Percentiles rank a stretch among this genome's conserved stretches.
phyloP scores from a whole-genome alignment of 2,113 vertebrate genomes.

The Scomber colias region DNA sequence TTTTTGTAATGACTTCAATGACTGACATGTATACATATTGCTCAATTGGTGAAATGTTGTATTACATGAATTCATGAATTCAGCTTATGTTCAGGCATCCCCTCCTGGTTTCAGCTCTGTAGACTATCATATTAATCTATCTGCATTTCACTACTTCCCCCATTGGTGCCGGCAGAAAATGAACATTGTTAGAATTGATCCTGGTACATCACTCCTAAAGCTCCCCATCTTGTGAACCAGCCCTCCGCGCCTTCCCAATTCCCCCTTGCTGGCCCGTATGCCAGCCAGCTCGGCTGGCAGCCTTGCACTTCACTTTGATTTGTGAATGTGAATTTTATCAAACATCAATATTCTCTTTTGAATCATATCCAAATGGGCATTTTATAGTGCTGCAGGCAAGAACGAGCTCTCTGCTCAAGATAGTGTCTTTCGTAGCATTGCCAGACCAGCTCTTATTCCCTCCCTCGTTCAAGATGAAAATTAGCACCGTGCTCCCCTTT shows the following conservation, averaged over 20 bases:
- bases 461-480: constrained; percentile 28
- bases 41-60: background rate
- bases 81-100: constrained; percentile 1
- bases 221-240: constrained; percentile 57
- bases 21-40: background rate
- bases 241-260: constrained; percentile 33
- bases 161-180: constrained; percentile 50
- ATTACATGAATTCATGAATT: constrained; percentile 33
- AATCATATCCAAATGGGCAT: constrained; percentile 68
- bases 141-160: constrained; percentile 29
- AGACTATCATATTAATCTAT: constrained; percentile 53
- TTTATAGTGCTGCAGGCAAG: constrained; percentile 61
- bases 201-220: constrained; percentile 43
- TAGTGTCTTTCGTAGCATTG: constrained; percentile 12
- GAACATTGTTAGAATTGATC: constrained; percentile 70
- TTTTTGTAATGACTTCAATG: background rate
- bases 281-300: constrained; percentile 49
- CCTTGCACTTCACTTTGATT: constrained; percentile 70
- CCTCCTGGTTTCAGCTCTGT: background rate
- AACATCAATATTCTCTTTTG: constrained; percentile 75
- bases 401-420: constrained; percentile 19
- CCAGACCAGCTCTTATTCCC: constrained; percentile 10
- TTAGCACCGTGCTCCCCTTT: constrained; percentile 16
- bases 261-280: constrained; percentile 24
- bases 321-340: constrained; percentile 74